Conservation (phyloP, 2,797 vertebrate species). For the Margarornis squamiger region DNA sequence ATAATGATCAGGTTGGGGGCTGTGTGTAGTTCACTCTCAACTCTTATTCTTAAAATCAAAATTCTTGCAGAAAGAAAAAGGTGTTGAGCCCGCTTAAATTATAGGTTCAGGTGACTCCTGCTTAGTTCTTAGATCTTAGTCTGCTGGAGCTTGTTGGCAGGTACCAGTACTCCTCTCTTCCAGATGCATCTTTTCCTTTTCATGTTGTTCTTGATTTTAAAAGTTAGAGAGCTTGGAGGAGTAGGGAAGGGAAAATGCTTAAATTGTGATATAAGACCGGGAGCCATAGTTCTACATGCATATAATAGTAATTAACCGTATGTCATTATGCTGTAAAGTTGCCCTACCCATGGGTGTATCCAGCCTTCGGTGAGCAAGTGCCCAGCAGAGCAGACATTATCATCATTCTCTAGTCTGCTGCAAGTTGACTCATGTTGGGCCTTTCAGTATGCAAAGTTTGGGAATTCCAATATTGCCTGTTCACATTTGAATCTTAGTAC, state of each 20-base stretch:
- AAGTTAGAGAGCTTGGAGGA: background rate
- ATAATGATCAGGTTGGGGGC: background rate
- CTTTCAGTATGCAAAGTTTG: background rate
- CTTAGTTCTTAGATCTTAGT: background rate
- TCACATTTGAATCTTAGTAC: background rate
- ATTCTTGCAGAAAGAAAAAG: background rate
- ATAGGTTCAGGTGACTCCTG: background rate
- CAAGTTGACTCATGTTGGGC: constrained; percentile 10
- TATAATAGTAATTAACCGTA: background rate
- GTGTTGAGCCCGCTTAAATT: background rate
- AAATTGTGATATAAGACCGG: background rate
- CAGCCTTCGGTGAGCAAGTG: background rate
- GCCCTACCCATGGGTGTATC: constrained; percentile 50
- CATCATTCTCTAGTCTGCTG: background rate
- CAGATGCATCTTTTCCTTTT: background rate
- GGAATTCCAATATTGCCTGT: background rate
- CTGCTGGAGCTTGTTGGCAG: background rate
- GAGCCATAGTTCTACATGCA: background rate
- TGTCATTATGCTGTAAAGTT: constrained; percentile 23
- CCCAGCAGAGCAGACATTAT: background rate
- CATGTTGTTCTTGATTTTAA: background rate
- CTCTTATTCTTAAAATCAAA: background rate
- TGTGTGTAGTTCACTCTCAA: background rate
- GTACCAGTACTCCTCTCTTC: background rate
- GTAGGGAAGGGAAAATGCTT: background rate